Evolutionary conservation across 2,888 invertebrate species (phyloP).

Genomic region (Hyppa rectilinea): DNA sequence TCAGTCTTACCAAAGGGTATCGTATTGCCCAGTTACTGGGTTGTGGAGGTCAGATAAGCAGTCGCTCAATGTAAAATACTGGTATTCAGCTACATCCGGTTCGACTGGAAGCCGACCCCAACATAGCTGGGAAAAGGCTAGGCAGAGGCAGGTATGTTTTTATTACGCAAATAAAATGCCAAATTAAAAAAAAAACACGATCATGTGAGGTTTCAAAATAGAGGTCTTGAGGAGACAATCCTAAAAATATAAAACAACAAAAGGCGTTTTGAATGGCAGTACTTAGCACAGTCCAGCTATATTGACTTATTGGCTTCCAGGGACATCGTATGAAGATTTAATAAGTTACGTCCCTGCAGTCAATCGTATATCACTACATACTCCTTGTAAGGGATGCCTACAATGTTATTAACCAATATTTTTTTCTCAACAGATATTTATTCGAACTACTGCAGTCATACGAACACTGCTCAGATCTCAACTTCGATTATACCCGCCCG

Average conservation of each 20-base stretch:
- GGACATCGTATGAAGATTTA: neutral
- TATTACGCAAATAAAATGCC: no score
- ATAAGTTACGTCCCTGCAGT: neutral
- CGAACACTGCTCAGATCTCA: conserved; percentile 78
- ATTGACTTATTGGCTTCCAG: neutral
- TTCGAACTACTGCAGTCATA: conserved; percentile 94
- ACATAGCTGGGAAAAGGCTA: no score
- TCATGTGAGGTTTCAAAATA: neutral
- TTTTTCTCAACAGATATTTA: conserved; percentile 85
- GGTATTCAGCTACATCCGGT: no score
- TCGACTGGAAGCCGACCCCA: no score
- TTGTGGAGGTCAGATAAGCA: no score
- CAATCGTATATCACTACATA: neutral
- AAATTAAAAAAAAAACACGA: neutral
- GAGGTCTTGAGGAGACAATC: neutral
- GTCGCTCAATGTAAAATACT: no score
- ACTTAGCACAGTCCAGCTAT: neutral
- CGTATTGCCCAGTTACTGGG: no score
- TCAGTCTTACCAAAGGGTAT: no score
- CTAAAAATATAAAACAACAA: neutral
- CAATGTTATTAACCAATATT: neutral
- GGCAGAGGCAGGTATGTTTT: no score
- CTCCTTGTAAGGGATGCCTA: neutral
- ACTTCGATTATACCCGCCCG: conserved; percentile 81
- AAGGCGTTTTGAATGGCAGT: neutral